Evolutionary conservation across 2,113 vertebrate genomes (phyloP).

Genomic region (rat (Rattus norvegicus)): GRCr8 NC_086019.1:166446001-166446500

Average conservation of each 20-base stretch:
- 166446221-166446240: not conserved
- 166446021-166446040: conserved; percentile 24
- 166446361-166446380: not conserved
- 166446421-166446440: not conserved
- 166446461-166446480: not conserved
- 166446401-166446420: not conserved
- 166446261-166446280: not conserved
- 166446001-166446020: conserved; percentile 62
- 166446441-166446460: not conserved
- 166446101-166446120: conserved; percentile 71
- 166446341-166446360: not conserved
- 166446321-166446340: not conserved
- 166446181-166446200: not conserved
- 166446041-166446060: conserved; percentile 17
- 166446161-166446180: not conserved
- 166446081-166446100: conserved; percentile 74
- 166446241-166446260: no score
- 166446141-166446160: conserved; percentile 65
- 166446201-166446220: not conserved
- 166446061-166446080: conserved; percentile 70
- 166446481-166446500: not conserved
- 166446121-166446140: conserved; percentile 77
- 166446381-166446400: not conserved
- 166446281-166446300: not conserved
- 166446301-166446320: not conserved